A percentile compares a stretch with the other conserved stretches of the same genome.
These are phyloP conservation scores for Branchipolynoe longqiensis DNA, from an alignment of 2,888 invertebrate species.

Conservation along the genomic window DNA sequence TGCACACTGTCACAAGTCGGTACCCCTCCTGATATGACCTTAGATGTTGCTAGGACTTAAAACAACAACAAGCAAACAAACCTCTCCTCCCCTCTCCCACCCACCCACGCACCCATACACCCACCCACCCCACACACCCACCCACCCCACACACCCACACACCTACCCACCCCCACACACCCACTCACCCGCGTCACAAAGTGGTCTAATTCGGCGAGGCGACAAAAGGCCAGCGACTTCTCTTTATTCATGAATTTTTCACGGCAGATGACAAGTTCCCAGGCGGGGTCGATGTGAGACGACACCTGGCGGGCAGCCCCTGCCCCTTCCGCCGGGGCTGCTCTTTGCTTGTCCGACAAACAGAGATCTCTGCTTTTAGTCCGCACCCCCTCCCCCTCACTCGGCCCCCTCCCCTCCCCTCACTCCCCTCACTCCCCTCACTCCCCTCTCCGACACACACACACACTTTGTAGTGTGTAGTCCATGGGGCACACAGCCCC, in stretches of 20 bases:
- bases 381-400: not conserved
- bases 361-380: not conserved
- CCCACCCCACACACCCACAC: no score
- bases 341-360: not conserved
- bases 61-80: no score
- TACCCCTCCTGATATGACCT: no score
- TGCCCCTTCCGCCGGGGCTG: not conserved
- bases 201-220: constrained; percentile 44
- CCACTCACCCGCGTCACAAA: constrained; percentile 13
- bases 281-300: no score
- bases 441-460: not conserved
- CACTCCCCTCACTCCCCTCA: not conserved
- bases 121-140: no score
- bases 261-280: constrained; percentile 48
- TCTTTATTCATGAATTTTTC: constrained; percentile 52
- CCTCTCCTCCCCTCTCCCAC: no score
- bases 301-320: no score
- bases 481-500: not conserved
- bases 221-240: constrained; percentile 50
- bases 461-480: not conserved
- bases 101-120: no score
- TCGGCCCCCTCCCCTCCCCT: not conserved
- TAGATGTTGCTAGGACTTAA: no score
- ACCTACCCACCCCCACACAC: no score
- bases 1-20: no score